Percentiles rank a stretch among this genome's conserved stretches.
phyloP scores from a whole-genome alignment of 2,797 vertebrate genomes.

The Euthynnus affinis region DNA sequence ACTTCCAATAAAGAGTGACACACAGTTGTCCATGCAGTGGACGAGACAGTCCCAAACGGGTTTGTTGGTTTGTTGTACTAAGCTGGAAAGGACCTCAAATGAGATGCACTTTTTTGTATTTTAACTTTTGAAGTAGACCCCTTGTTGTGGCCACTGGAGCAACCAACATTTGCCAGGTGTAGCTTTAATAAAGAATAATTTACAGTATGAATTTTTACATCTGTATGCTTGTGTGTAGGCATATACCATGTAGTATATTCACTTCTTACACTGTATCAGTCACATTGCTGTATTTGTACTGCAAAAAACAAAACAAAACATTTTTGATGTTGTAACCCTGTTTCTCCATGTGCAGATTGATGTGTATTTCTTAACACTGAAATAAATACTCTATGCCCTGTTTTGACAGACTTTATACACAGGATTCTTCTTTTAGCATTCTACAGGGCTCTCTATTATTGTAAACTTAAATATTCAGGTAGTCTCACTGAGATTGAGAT shows the following conservation, averaged over 20 bases:
- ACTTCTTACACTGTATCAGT: background rate
- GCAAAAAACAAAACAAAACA: background rate
- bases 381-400: background rate
- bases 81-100: background rate
- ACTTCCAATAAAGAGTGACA: too few species aligned
- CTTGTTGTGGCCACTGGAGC: background rate
- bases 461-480: too few species aligned
- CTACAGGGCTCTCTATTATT: too few species aligned
- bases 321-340: background rate
- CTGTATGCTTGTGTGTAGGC: background rate
- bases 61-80: too few species aligned
- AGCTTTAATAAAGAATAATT: background rate
- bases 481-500: too few species aligned
- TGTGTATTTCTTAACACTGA: background rate
- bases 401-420: background rate
- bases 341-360: background rate
- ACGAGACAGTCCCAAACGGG: too few species aligned
- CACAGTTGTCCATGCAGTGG: too few species aligned
- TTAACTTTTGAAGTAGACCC: background rate
- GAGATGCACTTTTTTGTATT: background rate
- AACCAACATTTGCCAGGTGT: background rate
- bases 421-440: background rate
- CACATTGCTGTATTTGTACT: slow-evolving; percentile 12
- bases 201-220: background rate
- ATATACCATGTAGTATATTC: slow-evolving; percentile 1